phyloP scores from a whole-genome alignment of 1,140 invertebrate genomes.

The Drosophila ercepeae region DNA sequence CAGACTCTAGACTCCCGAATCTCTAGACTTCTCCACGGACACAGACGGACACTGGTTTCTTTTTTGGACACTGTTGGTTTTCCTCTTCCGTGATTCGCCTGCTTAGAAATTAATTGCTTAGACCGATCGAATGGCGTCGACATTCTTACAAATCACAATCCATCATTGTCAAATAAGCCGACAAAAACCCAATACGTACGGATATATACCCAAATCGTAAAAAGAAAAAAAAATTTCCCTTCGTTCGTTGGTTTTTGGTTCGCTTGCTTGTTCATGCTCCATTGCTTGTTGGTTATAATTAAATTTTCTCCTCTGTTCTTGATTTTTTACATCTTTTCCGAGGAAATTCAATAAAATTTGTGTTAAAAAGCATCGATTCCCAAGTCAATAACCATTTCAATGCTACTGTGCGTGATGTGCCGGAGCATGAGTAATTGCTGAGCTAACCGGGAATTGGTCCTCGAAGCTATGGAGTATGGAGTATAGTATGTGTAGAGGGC shows the following conservation, averaged over 20 bases:
- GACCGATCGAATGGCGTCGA: constrained; percentile 37
- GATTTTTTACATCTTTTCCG: constrained; percentile 68
- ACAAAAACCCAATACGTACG: constrained; percentile 12
- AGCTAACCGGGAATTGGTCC: constrained; percentile 15
- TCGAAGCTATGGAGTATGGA: too few relatives aligned
- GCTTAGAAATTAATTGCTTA: constrained; percentile 54
- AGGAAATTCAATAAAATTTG: constrained; percentile 72
- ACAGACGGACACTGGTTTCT: neutral
- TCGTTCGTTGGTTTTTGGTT: constrained; percentile 11
- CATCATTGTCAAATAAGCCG: constrained; percentile 65
- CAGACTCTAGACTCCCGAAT: neutral
- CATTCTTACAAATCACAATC: constrained; percentile 76
- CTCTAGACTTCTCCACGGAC: too few relatives aligned
- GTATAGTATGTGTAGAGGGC: too few relatives aligned
- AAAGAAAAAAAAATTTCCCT: constrained; percentile 36
- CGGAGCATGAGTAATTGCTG: constrained; percentile 56
- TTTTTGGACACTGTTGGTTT: neutral
- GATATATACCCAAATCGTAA: constrained; percentile 47
- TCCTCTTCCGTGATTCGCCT: constrained; percentile 32
- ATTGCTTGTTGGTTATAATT: constrained; percentile 60
- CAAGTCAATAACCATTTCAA: constrained; percentile 51
- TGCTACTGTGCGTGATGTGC: constrained; percentile 53
- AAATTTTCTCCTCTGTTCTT: constrained; percentile 48
- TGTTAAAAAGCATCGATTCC: constrained; percentile 27
- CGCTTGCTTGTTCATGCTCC: constrained; percentile 17